phyloP scores from a whole-genome alignment of 2,888 invertebrate species.

The Pseudoips prasinana region DNA sequence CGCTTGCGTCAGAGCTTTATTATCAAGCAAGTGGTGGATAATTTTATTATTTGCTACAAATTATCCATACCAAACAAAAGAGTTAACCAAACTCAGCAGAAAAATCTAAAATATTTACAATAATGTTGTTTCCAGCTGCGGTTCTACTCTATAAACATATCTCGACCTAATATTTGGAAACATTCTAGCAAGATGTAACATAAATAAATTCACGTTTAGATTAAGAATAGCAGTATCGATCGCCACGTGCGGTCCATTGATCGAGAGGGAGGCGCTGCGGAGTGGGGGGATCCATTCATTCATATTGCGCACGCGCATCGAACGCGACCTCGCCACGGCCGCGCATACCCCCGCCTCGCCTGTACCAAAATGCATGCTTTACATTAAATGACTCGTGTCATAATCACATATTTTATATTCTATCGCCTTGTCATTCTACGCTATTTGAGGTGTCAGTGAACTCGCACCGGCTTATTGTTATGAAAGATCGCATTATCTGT shows the following conservation, averaged over 20 bases:
- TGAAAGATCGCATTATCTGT: slow-evolving; percentile 39
- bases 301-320: slow-evolving; percentile 63
- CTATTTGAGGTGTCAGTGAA: slow-evolving; percentile 44
- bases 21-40: background rate
- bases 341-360: slow-evolving; percentile 33
- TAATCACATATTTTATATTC: slow-evolving; percentile 46
- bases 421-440: no score
- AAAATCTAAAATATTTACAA: slow-evolving; percentile 7
- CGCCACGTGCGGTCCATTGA: slow-evolving; percentile 74
- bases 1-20: slow-evolving; percentile 7
- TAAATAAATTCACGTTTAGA: slow-evolving; percentile 29
- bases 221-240: slow-evolving; percentile 52
- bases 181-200: slow-evolving; percentile 14
- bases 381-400: slow-evolving; percentile 42
- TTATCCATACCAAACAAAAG: background rate
- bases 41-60: background rate
- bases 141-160: slow-evolving; percentile 7
- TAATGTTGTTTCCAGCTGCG: slow-evolving; percentile 10
- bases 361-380: slow-evolving; percentile 46
- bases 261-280: slow-evolving; percentile 43
- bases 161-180: slow-evolving; percentile 15
- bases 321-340: slow-evolving; percentile 47
- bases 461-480: slow-evolving; percentile 47
- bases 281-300: slow-evolving; percentile 68
- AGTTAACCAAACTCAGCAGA: no score